Base-by-base conservation (phyloP, 2,113 vertebrate species). In the Chaetura pelagica region DNA sequence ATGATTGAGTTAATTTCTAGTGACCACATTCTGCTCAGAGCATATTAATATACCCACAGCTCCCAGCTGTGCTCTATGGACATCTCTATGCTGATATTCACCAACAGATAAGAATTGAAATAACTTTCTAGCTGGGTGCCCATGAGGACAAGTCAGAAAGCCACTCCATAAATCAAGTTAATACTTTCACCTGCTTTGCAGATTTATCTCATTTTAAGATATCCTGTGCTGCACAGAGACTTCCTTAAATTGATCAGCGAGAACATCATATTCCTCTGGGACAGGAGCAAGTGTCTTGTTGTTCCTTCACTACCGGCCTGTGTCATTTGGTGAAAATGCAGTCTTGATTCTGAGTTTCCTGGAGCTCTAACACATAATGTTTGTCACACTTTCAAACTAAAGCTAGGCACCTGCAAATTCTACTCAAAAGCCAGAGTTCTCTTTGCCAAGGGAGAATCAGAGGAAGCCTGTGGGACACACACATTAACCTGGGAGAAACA, bases 151-250 rank as follows among this genome's bases (percentile, higher is more conserved):
- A 92, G 72, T 66, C 38, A 78, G 88, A 93, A 78, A 84, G 44
- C 16, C 0, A 7, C 11, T 78, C 85, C 73, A 76, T 94, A 93
- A 95, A 96, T 96, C 83, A 94, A 69, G 54, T 81, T 88, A 89
- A 89, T 95, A 94, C 77, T 82, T 92, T 81, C 86, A 90, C 80
- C 69, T 67, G 77, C 68, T 86, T 94, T 68, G 40, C 93, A 81
- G 77, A 84, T 93, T 82, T 93, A 86, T 94, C 68, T 87, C 73
- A 81, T 94, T 97, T 96, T 81, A 92, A 93, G 90, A 58, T 82
- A 90, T 51, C 40, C 14, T 90, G 49, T 87, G 76, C 49, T 64
- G 64, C 52, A 73, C 54, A 64, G n/a, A 88, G n/a, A 69, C 76
- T 96, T 88, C 62, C 80, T 96, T 92, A 75, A 89, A 90, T 20